Evolutionary conservation across 1,140 invertebrate genomes (phyloP), one percentile per base, ranked within the genome.

Genomic region (Drosophila kikkawai): DNA sequence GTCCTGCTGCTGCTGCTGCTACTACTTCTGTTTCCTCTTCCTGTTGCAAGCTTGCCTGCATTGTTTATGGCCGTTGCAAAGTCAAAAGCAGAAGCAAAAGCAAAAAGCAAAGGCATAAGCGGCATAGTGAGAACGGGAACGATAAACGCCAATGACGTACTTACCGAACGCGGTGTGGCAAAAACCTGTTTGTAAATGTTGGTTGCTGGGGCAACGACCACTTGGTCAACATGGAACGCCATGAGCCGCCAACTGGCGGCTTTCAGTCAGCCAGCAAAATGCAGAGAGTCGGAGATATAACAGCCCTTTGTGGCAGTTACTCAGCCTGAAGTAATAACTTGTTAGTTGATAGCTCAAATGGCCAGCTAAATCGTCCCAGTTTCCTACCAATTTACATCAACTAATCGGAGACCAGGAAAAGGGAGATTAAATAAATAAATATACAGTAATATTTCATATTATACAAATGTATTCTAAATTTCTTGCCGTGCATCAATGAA

Each of bases 201-300:
- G 87, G 86, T 90, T 91, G 85, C 86, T 90, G 73, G 82, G 85
- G 82, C 87, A 91, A 91, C 82, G 79, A 91, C 86, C 84, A 88
- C 80, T 80, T 84, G 74, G 87, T 73, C 75, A 70, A 87, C 55
- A 76, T 82, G 68, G 65, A 70, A 26, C 53, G 15, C 34, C 34
- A 37, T 51, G 50, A 51, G 19, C 53, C 36, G 51, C 80, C 78
- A 65, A 64, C 69, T 50, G 63, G 60, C 59, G 58, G 60, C 57
- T 70, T 67, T 70, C 66, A 45, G 69, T 70, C 44, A 48, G 66
- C 66, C 69, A 60, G 15, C 66, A 68, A 55, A 70, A 48, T 71
- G 66, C 37, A 4, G 32, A 36, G 53, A 39, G 53, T 8, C 7
- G 19, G 4, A 26, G 15, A 11, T n/a, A 56, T 39, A 55, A 56